Conservation (phyloP, 1,140 invertebrate species). For the Rhynchophorus ferrugineus region DNA sequence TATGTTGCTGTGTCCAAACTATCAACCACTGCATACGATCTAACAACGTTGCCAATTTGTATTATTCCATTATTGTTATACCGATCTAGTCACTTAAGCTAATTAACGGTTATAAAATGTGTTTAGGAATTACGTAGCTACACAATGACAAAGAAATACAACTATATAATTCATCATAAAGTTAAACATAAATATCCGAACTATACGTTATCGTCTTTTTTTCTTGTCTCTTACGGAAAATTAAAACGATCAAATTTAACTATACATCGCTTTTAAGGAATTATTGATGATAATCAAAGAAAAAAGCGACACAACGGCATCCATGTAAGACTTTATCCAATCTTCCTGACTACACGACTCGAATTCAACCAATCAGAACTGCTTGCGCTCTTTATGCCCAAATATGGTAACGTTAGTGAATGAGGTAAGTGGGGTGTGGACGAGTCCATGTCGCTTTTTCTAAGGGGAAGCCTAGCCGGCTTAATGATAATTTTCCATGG, state of each 20-base stretch:
- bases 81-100: too few relatives aligned
- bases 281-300: background rate
- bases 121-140: too few relatives aligned
- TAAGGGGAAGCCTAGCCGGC: slow-evolving; percentile 26
- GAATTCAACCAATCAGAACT: slow-evolving; percentile 50
- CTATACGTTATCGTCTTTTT: too few relatives aligned
- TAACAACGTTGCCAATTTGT: background rate
- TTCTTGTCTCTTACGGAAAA: too few relatives aligned
- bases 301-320: background rate
- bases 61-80: background rate
- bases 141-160: too few relatives aligned
- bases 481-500: slow-evolving; percentile 10
- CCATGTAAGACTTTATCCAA: background rate
- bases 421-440: slow-evolving; percentile 41
- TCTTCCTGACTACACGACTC: background rate
- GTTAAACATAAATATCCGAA: too few relatives aligned
- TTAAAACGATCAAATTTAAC: too few relatives aligned
- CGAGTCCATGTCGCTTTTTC: slow-evolving; percentile 25
- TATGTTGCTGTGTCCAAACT: background rate
- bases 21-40: background rate
- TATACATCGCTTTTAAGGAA: too few relatives aligned
- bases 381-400: slow-evolving; percentile 63
- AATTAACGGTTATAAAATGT: too few relatives aligned
- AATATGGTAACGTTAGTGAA: slow-evolving; percentile 65
- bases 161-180: too few relatives aligned